Conservation (phyloP, 2,113 vertebrate species). For the Pseudois nayaur region DNA sequence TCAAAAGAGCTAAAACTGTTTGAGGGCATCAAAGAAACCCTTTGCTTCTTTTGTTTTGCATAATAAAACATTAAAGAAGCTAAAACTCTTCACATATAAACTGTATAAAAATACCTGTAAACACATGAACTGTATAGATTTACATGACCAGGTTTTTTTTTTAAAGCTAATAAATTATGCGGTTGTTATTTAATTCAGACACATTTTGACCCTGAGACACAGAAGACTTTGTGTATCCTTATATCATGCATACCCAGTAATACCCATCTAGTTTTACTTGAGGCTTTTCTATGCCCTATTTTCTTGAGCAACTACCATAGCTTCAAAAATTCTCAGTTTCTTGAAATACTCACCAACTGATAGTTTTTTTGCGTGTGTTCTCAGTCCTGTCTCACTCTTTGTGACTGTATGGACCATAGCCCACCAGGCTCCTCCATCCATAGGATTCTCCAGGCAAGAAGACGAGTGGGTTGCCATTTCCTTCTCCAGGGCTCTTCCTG, state of each 20-base stretch:
- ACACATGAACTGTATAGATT: not conserved
- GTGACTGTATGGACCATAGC: fast-evolving
- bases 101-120: not conserved
- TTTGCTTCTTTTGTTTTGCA: not conserved
- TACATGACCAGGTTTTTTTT: not conserved
- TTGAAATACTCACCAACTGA: constrained; percentile 31
- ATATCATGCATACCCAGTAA: not conserved
- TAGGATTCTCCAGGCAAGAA: not conserved
- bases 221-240: constrained; percentile 20
- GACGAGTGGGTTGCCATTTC: not conserved
- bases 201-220: constrained; percentile 11
- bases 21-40: not conserved
- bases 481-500: not conserved
- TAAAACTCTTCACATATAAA: not conserved
- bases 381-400: not conserved
- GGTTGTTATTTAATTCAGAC: not conserved
- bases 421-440: not conserved
- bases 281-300: constrained; percentile 54
- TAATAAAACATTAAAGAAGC: not conserved
- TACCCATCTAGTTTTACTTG: constrained; percentile 55
- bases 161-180: not conserved
- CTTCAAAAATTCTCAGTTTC: constrained; percentile 35
- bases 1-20: not conserved
- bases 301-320: constrained; percentile 22
- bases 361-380: not conserved